Base-by-base conservation (phyloP, 2,888 invertebrate species). In the Pelosia muscerda region DNA sequence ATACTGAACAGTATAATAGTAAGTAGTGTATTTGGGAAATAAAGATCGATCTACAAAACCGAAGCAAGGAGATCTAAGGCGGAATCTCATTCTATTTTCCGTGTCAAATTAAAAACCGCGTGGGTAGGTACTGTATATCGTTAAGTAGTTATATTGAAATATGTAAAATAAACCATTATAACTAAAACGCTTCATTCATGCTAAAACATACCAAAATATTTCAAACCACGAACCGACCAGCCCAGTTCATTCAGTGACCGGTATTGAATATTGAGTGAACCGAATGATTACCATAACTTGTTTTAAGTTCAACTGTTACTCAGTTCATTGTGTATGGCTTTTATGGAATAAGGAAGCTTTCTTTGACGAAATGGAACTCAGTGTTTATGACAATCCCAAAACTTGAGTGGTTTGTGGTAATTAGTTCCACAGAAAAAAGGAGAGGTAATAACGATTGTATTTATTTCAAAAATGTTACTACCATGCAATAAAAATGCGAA, bases 261-360 rank as follows among this genome's bases (percentile, higher is more conserved):
- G 74, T 74, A 73, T 70, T 76, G 79, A 81, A 77, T 81, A 79
- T 77, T 79, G 81, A 81, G 78, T 79, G 76, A 76, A 76, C 73
- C 69, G 73, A 73, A 69, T 58, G 31, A 79, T 81, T 81, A 71
- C 2, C 81, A 81, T 81, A 81, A 81, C 81, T 74, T 61, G 81
- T 81, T 76, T 55, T 71, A 68, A 75, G 53, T 64, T 67, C 58
- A 57, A 38, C 31, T 68, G 69, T 31, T 19, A 67, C 42, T 55
- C 60, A 62, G 42, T 68, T 57, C 42, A 61, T 49, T 55, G 57
- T 55, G n/a, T 61, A 59, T 58, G 34, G 54, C 25, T 42, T 66
- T 26, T 53, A 53, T 58, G 54, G 55, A 68, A 63, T 59, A 57
- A 68, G 59, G 23, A n/a, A 42, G 22, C 34, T 38, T 57, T 63